These are phyloP conservation scores for Monoplex corrugatus DNA, from an alignment of 2,888 invertebrate species.

Conservation along the genomic window DNA sequence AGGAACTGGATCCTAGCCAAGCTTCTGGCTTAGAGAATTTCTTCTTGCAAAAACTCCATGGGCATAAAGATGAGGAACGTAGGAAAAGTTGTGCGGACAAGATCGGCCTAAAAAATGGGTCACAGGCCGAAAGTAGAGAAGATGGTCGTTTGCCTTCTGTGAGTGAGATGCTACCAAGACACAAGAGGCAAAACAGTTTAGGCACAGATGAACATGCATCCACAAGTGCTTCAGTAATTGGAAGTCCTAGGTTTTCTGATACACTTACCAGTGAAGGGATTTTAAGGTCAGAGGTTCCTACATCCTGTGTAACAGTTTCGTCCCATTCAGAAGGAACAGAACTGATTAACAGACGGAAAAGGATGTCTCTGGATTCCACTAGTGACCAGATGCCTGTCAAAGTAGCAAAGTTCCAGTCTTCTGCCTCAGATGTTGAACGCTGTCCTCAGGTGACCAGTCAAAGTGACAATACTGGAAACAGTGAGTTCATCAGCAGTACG, in stretches of 20 bases:
- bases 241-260: not conserved
- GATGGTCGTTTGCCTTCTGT: not conserved
- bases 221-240: not conserved
- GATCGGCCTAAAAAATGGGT: not conserved
- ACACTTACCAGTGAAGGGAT: not conserved
- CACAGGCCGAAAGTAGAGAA: not conserved
- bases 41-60: not conserved
- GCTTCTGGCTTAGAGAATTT: not conserved
- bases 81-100: not conserved
- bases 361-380: not conserved
- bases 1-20: not conserved
- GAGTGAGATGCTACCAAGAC: not conserved
- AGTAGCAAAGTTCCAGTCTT: conserved; percentile 25
- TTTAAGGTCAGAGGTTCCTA: not conserved
- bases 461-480: conserved; percentile 18
- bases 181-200: not conserved
- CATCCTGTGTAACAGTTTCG: not conserved
- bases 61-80: not conserved
- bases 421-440: not conserved
- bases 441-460: conserved; percentile 40
- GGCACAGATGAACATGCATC: not conserved
- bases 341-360: not conserved
- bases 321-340: conserved; percentile 6
- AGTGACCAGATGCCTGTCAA: not conserved
- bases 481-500: conserved; percentile 55